A percentile compares a stretch with the other conserved stretches of the same genome.
Conservation (phyloP, 37 sponge, comb jelly and placozoan species). For the Tethya wilhelma region DNA sequence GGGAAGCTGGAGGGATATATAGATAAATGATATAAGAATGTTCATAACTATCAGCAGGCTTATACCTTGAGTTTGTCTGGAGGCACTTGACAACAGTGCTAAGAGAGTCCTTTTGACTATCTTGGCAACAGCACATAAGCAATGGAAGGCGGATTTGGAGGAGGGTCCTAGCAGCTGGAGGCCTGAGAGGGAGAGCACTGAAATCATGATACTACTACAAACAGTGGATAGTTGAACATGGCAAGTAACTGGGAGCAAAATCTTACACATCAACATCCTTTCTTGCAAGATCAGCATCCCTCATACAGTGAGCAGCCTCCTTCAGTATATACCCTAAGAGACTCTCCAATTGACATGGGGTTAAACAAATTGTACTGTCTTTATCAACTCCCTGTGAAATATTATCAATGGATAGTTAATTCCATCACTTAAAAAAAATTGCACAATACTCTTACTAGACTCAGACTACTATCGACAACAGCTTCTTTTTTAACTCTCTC, state of each 20-base stretch:
- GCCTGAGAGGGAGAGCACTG: neutral
- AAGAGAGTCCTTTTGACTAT: conserved; percentile 6
- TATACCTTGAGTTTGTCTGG: conserved; percentile 43
- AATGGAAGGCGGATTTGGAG: conserved; percentile 45
- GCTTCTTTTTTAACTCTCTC: conserved; percentile 78
- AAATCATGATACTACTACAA: neutral
- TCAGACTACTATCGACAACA: conserved; percentile 58
- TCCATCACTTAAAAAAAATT: neutral
- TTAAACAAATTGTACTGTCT: conserved; percentile 40
- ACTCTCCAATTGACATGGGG: conserved; percentile 41
- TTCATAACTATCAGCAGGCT: neutral
- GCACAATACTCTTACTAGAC: conserved; percentile 43
- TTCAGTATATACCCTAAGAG: conserved; percentile 47
- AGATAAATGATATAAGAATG: neutral
- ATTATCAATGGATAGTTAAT: neutral
- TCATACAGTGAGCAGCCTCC: conserved; percentile 26
- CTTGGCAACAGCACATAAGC: conserved; percentile 52
- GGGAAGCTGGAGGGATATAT: conserved; percentile 24
- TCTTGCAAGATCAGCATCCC: neutral
- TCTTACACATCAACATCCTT: neutral
- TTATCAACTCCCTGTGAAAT: conserved; percentile 54
- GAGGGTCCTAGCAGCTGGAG: conserved; percentile 21
- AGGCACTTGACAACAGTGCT: conserved; percentile 22
- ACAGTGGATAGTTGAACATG: neutral
- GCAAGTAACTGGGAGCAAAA: neutral